Base-by-base conservation (phyloP, 2,888 invertebrate genomes). In the Eilema sororculum region DNA sequence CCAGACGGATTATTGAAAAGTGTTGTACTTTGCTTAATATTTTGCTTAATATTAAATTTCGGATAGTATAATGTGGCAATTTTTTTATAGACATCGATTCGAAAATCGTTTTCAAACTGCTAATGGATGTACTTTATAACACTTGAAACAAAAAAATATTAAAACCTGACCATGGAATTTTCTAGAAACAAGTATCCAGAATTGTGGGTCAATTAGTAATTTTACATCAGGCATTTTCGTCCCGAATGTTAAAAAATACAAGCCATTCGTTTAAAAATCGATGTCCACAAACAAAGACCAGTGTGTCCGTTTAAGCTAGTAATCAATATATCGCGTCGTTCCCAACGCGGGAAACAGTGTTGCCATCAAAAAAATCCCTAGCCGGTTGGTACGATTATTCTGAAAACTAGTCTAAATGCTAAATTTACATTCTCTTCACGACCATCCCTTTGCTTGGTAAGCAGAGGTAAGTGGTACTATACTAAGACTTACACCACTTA, bases 31-130 rank as follows among this genome's bases (percentile, higher is more conserved):
- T 86, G 85, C 86, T 85, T 87, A 85, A 89, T 86, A 89, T 90
- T 92, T 91, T 89, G 89, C 93, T 92, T 92, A 92, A 86, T 81
- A 87, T 87, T 81, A 84, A 89, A 87, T 84, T 85, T 90, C 90
- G 91, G 91, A 91, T 91, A 91, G 89, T 78, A 80, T 67, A 52
- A 70, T 67, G 46, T 30, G 13, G 30, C 22, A 78, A 79, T 77
- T 73, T 75, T 78, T 58, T 58, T 58, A 25, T 58, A 79, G 76
- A 80, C 68, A 63, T 28, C 62, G 37, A 68, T 65, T 65, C 25
- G 22, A 20, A 33, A 67, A n/a, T n/a, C n/a, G n/a, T n/a, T n/a
- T n/a, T n/a, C 52, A n/a, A 52, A 52, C 52, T 3, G 52, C 52
- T 20, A 6, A 3, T 46, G 8, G 46, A 41, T 41, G 41, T 41